Percentiles rank a stretch among this genome's conserved stretches.
Evolutionary conservation across 35 echinoderm and acorn worm genomes (phyloP).

Genomic region (Strongylocentrotus purpuratus): DNA sequence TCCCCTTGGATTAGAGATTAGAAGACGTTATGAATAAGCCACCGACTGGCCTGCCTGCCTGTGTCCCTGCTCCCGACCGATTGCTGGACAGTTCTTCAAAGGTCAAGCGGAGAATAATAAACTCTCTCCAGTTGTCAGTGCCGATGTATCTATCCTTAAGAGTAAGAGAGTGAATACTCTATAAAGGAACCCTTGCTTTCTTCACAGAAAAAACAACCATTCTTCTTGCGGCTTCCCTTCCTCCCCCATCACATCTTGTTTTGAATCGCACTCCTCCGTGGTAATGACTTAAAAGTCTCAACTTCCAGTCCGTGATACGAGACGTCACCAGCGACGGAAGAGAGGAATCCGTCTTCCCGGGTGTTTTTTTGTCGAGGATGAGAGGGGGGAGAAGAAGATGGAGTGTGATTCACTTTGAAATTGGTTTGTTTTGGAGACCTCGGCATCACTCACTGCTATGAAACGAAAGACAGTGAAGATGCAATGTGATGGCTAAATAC

Average conservation of each 20-base stretch:
- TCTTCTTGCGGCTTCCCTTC: neutral
- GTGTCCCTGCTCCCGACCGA: neutral
- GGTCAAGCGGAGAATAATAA: neutral
- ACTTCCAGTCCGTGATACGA: constrained; percentile 1
- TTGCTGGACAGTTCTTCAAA: neutral
- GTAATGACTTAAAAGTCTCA: neutral
- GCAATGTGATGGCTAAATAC: neutral
- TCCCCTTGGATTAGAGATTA: neutral
- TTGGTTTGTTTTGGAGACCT: neutral
- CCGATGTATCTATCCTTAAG: neutral
- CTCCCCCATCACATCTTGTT: neutral
- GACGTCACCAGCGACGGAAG: neutral
- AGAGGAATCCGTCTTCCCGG: neutral
- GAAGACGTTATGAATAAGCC: neutral
- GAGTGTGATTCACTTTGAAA: neutral
- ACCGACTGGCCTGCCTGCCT: neutral
- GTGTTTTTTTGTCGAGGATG: neutral
- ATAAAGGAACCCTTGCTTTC: neutral
- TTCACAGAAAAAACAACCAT: neutral
- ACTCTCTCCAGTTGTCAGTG: neutral
- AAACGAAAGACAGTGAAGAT: neutral
- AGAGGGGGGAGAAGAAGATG: neutral
- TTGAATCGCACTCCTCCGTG: neutral
- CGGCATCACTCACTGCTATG: neutral
- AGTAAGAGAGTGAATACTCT: neutral